Evolutionary conservation across 1,140 invertebrate genomes (phyloP), one percentile per base, ranked within the genome.

Genomic region (Chelonus insularis): DNA sequence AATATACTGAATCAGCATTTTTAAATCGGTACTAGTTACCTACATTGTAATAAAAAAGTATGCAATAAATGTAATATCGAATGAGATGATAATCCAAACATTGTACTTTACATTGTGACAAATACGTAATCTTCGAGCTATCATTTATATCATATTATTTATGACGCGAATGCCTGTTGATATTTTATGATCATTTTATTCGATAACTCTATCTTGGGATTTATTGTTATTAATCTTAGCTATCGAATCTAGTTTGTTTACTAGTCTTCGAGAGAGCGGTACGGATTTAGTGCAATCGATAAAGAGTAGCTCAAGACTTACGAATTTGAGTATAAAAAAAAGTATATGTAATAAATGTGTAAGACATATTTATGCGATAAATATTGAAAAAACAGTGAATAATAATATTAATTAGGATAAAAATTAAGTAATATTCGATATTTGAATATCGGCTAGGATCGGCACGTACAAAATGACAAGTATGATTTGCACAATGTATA

Each of bases 281-380:
- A 37, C 45, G 37, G 50, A 63, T 29, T 55, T 63, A 45, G 62
- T 63, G 62, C 62, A 63, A 63, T 63, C 51, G 34, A 55, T 23
- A 34, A 3, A 18, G 14, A 18, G 41, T 20, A 48, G 16, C 1
- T 43, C 18, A 14, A 8, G 12, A 43, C 14, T 43, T n/a, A n/a
- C n/a, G n/a, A n/a, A n/a, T n/a, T n/a, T n/a, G n/a, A n/a, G n/a
- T n/a, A n/a, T n/a, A n/a, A n/a, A n/a, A n/a, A n/a, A n/a, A n/a
- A n/a, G n/a, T n/a, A n/a, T n/a, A n/a, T n/a, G n/a, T n/a, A n/a
- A n/a, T n/a, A n/a, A n/a, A n/a, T 34, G 6, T 34, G 6, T 1
- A 34, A 34, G 32, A 34, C 11, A 6, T 34, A 6, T 6, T 7
- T 34, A 34, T 7, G 1, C 1, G 20, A 50, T 48, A 8, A 29